phyloP scores from a whole-genome alignment of 2,888 invertebrate genomes.

The Xestobium rufovillosum region DNA sequence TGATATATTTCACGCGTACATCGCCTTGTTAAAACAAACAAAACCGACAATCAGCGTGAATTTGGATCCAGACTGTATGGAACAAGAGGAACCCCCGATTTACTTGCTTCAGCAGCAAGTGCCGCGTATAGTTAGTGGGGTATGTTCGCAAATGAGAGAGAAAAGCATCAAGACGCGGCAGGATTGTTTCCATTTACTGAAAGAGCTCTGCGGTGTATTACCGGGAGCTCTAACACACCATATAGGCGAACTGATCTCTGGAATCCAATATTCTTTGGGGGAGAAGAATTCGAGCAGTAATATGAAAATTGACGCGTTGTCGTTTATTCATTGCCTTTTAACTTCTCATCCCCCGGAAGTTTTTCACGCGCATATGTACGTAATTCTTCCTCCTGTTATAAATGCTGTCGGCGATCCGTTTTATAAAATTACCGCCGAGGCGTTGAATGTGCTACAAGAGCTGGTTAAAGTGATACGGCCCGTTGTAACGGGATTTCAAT shows the following conservation, averaged over 20 bases:
- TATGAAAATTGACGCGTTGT: slow-evolving; percentile 95
- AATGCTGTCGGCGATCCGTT: slow-evolving; percentile 90
- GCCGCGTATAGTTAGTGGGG: slow-evolving; percentile 74
- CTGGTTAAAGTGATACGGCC: slow-evolving; percentile 91
- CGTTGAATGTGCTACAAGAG: slow-evolving; percentile 85
- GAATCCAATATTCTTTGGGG: slow-evolving; percentile 79
- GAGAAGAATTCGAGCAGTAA: slow-evolving; percentile 94
- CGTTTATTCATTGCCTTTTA: slow-evolving; percentile 80
- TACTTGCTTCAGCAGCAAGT: slow-evolving; percentile 55
- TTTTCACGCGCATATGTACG: slow-evolving; percentile 73
- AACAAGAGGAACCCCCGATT: slow-evolving; percentile 66
- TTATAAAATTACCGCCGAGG: slow-evolving; percentile 98
- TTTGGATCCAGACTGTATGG: slow-evolving; percentile 63
- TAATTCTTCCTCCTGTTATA: slow-evolving; percentile 77
- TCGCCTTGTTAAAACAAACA: slow-evolving; percentile 86
- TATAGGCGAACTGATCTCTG: slow-evolving; percentile 77
- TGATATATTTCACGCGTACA: slow-evolving; percentile 95
- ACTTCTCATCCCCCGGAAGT: slow-evolving; percentile 70
- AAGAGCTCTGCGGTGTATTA: slow-evolving; percentile 81
- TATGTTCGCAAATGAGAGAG: slow-evolving; percentile 78
- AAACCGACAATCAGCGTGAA: slow-evolving; percentile 59
- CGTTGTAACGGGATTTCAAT: slow-evolving; percentile 53
- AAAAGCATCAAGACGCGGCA: slow-evolving; percentile 84
- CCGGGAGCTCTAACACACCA: slow-evolving; percentile 74
- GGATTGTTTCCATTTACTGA: slow-evolving; percentile 83